phyloP scores from a whole-genome alignment of 2,113 vertebrate species.

The Nycticebus coucang region DNA sequence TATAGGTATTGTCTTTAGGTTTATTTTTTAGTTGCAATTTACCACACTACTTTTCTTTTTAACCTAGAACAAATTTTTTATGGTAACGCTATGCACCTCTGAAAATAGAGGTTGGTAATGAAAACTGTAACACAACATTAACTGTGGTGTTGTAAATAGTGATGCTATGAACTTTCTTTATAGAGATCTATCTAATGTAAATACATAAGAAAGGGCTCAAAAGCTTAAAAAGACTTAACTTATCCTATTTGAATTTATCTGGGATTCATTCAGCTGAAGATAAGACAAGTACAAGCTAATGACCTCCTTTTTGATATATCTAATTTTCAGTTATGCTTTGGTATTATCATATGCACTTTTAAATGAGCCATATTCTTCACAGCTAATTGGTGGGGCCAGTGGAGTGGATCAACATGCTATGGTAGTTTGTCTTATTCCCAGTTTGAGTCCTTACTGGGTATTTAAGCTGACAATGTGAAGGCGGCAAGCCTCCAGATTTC shows the following conservation, averaged over 20 bases:
- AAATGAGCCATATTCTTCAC: slow-evolving; percentile 74
- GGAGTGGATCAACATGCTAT: slow-evolving; percentile 68
- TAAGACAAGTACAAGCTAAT: slow-evolving; percentile 68
- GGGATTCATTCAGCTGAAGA: slow-evolving; percentile 62
- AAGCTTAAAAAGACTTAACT: slow-evolving; percentile 64
- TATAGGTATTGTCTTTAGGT: background rate
- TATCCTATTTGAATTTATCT: slow-evolving; percentile 66
- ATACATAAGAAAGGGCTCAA: slow-evolving; percentile 48
- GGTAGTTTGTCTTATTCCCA: slow-evolving; percentile 65
- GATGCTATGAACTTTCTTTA: slow-evolving; percentile 66
- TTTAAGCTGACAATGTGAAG: slow-evolving; percentile 60
- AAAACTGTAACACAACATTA: slow-evolving; percentile 72
- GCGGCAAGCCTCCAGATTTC: slow-evolving; percentile 47
- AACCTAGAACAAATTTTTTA: slow-evolving; percentile 61
- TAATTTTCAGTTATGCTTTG: slow-evolving; percentile 71
- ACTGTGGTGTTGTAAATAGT: slow-evolving; percentile 64
- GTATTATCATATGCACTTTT: slow-evolving; percentile 68
- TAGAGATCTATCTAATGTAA: slow-evolving; percentile 54
- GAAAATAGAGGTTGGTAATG: slow-evolving; percentile 72
- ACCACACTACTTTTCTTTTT: slow-evolving; percentile 40
- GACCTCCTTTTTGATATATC: slow-evolving; percentile 72
- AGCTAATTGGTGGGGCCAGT: slow-evolving; percentile 75
- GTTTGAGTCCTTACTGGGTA: slow-evolving; percentile 68
- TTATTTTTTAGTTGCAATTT: slow-evolving; percentile 45
- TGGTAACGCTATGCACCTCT: slow-evolving; percentile 61